These are phyloP conservation scores for Chydorus sphaericus DNA, from an alignment of 2,888 invertebrate genomes.

Conservation along the genomic window DNA sequence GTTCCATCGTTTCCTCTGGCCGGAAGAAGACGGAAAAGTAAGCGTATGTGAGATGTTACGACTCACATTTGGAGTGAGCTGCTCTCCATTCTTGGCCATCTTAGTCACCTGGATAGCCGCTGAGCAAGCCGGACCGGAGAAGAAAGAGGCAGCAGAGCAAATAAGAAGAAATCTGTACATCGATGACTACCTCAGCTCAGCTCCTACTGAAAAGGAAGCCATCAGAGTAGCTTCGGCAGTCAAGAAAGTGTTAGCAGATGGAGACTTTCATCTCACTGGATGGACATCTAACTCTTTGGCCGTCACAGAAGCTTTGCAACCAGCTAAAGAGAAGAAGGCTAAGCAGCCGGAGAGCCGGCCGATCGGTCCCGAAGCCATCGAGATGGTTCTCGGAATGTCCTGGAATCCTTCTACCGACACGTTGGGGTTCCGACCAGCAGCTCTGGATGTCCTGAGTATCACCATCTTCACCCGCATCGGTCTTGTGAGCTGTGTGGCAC, in stretches of 20 bases:
- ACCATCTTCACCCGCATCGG: background rate
- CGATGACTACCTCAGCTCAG: conserved; percentile 2
- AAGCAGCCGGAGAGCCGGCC: background rate
- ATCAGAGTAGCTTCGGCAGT: background rate
- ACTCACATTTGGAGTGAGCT: conserved; percentile 14
- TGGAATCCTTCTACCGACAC: background rate
- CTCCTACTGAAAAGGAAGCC: background rate
- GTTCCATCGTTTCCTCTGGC: conserved; percentile 1
- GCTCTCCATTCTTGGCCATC: conserved; percentile 15
- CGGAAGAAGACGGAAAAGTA: conserved; percentile 4
- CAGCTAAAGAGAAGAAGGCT: background rate
- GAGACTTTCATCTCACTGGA: background rate
- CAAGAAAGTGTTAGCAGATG: background rate
- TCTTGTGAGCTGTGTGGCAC: background rate
- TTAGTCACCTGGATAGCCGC: conserved; percentile 12
- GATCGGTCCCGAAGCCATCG: too few relatives aligned
- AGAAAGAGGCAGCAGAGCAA: background rate
- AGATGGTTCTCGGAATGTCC: background rate
- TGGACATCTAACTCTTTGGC: background rate
- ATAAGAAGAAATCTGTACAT: background rate
- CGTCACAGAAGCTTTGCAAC: background rate
- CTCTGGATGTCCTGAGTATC: background rate
- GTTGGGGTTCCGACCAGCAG: background rate
- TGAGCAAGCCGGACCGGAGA: background rate
- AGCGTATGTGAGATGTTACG: background rate